Percentiles rank a stretch among this genome's conserved stretches.
phyloP scores from a whole-genome alignment of 2,797 vertebrate genomes.

The Monodelphis domestica region DNA sequence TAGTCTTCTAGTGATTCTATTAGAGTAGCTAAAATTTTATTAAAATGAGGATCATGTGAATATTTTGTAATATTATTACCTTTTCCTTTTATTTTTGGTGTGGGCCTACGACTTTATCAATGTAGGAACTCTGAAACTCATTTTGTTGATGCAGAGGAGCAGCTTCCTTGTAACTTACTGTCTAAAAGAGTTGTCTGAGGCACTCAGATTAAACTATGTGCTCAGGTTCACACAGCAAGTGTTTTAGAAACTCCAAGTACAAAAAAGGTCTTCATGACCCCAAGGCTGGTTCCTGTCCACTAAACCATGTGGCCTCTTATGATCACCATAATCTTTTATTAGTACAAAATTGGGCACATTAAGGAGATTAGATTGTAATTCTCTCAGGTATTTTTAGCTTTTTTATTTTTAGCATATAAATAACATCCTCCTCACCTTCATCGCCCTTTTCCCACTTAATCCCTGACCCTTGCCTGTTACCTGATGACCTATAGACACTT shows the following conservation, averaged over 20 bases:
- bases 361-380: conserved; percentile 3
- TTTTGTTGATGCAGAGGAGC: neutral
- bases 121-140: neutral
- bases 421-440: neutral
- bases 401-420: neutral
- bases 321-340: neutral
- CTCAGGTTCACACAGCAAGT: neutral
- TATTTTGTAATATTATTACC: neutral
- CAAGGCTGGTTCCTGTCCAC: neutral
- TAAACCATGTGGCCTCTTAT: neutral
- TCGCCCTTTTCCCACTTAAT: neutral
- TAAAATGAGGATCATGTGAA: neutral
- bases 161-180: neutral
- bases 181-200: neutral
- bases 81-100: neutral
- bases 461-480: neutral
- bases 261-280: neutral
- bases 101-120: neutral
- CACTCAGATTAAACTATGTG: neutral
- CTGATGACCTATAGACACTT: neutral
- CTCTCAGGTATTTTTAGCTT: conserved; percentile 9
- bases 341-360: neutral
- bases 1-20: neutral
- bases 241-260: neutral
- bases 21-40: neutral